Conservation (phyloP, 1,140 invertebrate genomes). For the Drosophila albomicans region DNA sequence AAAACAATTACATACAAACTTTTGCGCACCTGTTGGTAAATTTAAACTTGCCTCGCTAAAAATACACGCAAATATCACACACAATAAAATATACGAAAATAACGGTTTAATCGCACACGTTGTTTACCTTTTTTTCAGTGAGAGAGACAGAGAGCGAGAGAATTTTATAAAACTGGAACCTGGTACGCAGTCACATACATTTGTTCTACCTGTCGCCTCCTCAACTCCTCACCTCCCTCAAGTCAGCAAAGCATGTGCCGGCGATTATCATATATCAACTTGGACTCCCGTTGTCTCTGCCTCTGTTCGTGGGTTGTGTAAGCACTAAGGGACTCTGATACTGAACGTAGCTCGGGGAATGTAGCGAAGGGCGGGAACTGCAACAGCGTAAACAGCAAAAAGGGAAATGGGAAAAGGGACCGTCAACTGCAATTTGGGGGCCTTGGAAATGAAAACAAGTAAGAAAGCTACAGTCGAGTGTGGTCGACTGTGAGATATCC, state of each 20-base stretch:
- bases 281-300: slow-evolving; percentile 27
- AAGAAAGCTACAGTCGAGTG: no score
- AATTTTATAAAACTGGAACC: slow-evolving; percentile 41
- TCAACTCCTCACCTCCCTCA: not conserved
- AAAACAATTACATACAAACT: not conserved
- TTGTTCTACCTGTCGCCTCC: not conserved
- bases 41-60: slow-evolving; percentile 29
- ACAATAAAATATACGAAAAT: slow-evolving; percentile 15
- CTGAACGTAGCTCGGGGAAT: no score
- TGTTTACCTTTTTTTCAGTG: slow-evolving; percentile 23
- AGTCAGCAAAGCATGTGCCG: slow-evolving; percentile 47
- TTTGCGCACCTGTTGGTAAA: slow-evolving; percentile 25
- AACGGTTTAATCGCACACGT: slow-evolving; percentile 39
- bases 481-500: no score
- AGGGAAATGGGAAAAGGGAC: not conserved
- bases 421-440: slow-evolving; percentile 15
- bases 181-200: not conserved
- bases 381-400: not conserved
- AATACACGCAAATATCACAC: slow-evolving; percentile 2
- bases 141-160: slow-evolving; percentile 12
- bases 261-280: slow-evolving; percentile 69
- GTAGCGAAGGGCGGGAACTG: not conserved
- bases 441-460: not conserved
- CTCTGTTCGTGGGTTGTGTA: slow-evolving; percentile 18
- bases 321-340: slow-evolving; percentile 16